Evolutionary conservation across 2,113 vertebrate species (phyloP), one percentile per base, ranked within the genome.

Genomic region (Amblyornis subalaris): DNA sequence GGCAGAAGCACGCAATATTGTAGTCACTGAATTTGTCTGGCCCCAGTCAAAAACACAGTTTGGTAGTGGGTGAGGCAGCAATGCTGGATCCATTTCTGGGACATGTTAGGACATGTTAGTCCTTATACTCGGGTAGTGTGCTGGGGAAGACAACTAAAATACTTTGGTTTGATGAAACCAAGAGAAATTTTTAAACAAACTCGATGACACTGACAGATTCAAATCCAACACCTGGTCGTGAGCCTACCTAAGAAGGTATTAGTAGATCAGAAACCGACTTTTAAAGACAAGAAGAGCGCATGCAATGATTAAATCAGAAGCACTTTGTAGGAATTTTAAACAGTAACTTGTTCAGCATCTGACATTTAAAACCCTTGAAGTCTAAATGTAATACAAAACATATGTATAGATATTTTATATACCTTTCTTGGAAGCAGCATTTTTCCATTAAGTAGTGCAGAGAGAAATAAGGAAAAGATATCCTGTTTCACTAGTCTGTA

Each of bases 91-190:
- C 11, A 14, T 4, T 69, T 73, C 44, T 71, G 47, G 62, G 40
- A 72, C 1, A 8, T 5, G 3, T 4, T 7, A 7, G 62, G 40
- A 72, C 1, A 8, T 5, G 3, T 4, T 7, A 7, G 33, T 65
- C 29, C 10, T 61, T 70, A 17, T 33, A 50, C 3, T 18, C 31
- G 28, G 12, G 3, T 2, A 16, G 11, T 31, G 17, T 57, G 14
- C 23, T 51, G 35, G 12, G 9, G 4, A 77, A 67, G 15, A 23
- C 44, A 54, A 40, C 5, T 19, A 19, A 71, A 67, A 66, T 19
- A 24, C 20, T 62, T 61, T 23, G 25, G 18, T 53, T 93, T 72
- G 29, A 35, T 77, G 58, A 67, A 88, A 67, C 9, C 28, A 72
- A 23, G 24, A 58, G 24, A 62, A 35, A 69, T 58, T 42, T 44